Evolutionary conservation across 2,888 invertebrate species (phyloP), one percentile per base, ranked within the genome.

Genomic region (Nasonovia ribisnigri): DNA sequence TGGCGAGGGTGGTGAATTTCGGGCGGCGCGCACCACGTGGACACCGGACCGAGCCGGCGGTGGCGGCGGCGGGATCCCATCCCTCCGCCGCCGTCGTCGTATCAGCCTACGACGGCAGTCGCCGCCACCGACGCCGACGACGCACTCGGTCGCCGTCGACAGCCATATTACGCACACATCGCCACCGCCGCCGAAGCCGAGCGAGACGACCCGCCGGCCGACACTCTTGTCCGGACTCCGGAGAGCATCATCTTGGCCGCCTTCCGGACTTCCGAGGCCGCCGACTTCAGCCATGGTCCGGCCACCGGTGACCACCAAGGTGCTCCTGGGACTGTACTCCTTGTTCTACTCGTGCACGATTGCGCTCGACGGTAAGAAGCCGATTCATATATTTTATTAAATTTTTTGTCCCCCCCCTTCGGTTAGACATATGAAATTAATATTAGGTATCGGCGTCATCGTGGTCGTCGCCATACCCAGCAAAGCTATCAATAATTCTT

Each of bases 11-110:
- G 77, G 77, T 36, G 84, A 1, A 20, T 87, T 88, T 88, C 24
- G 29, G 84, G 43, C 54, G 36, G 54, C 54, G 84, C 91, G 86
- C 84, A 86, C 91, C 91, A 91, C 91, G 91, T 91, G 91, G 84
- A 86, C 84, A 43, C 24, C 84, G 84, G 48, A 84, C 54, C 29
- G 42, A 29, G 26, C 54, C 86, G 54, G 77, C 48, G 77, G 46
- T n/a, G 90, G 36, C 36, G 77, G 54, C 20, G 43, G 43, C 13
- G 86, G 46, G 29, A 46, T 48, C 51, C 42, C 77, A n/a, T 90
- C 90, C 46, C 91, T 46, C 57, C 36, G 43, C 57, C 54, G 51
- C 48, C 84, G 86, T 16, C n/a, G 54, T 87, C 84, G 86, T 26
- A 11, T n/a, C 87, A 48, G 87, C 48, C 36, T 42, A 36, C 77